Conservation (phyloP, 1,140 invertebrate species). For the Liolophura sinensis region DNA sequence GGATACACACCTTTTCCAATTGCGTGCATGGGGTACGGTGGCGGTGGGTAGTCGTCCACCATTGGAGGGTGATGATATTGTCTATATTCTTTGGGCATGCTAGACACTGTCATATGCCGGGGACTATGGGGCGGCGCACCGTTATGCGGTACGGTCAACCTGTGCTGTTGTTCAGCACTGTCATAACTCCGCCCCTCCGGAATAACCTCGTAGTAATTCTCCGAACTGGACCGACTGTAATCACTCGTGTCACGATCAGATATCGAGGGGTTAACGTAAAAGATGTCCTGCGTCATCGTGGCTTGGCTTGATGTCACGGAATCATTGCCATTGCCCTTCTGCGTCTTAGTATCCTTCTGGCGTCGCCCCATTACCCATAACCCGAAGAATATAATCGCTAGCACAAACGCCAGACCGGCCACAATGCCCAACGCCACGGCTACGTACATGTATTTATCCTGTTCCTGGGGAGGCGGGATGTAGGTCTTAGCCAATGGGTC, state of each 20-base stretch:
- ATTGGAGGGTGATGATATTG: too few relatives aligned
- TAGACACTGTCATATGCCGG: too few relatives aligned
- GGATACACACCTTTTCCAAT: too few relatives aligned
- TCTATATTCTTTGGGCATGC: too few relatives aligned
- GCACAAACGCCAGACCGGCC: conserved; percentile 40
- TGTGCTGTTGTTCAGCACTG: conserved; percentile 43
- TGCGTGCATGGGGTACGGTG: too few relatives aligned
- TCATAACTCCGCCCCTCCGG: conserved; percentile 52
- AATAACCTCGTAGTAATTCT: conserved; percentile 55
- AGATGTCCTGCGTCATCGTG: conserved; percentile 54
- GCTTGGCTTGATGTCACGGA: conserved; percentile 53
- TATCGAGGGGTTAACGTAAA: conserved; percentile 52
- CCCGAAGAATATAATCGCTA: conserved; percentile 41
- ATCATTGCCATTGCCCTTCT: conserved; percentile 25
- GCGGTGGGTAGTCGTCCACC: too few relatives aligned
- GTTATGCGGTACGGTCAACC: conserved; percentile 21
- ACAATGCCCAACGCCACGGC: conserved; percentile 43
- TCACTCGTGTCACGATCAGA: conserved; percentile 42
- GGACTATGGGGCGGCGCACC: too few relatives aligned
- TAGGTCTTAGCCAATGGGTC: conserved; percentile 42
- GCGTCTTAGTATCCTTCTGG: conserved; percentile 33
- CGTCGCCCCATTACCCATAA: conserved; percentile 39
- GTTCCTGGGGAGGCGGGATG: conserved; percentile 23
- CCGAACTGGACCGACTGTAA: conserved; percentile 47
- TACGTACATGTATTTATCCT: conserved; percentile 27